Evolutionary conservation across 1,140 invertebrate species (phyloP).

Genomic region (Drosophila novamexicana): DNA sequence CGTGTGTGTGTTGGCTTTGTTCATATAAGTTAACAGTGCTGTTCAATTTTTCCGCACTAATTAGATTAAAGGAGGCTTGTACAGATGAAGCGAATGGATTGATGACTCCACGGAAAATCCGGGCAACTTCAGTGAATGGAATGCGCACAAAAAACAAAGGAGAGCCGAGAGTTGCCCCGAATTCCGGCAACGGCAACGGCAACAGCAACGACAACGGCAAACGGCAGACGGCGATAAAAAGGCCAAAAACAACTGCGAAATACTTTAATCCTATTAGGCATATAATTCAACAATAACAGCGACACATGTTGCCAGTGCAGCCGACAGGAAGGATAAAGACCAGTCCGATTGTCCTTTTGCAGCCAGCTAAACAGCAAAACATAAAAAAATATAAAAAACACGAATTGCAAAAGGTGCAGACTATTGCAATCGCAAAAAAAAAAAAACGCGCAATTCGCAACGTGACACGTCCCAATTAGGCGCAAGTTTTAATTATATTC

Average conservation of each 20-base stretch:
- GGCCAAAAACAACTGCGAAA: conserved; percentile 74
- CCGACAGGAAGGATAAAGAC: conserved; percentile 78
- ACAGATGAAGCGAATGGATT: conserved; percentile 43
- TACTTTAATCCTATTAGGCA: conserved; percentile 81
- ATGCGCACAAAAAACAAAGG: conserved; percentile 37
- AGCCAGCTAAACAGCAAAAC: conserved; percentile 18
- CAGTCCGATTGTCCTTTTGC: conserved; percentile 73
- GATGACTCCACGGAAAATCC: conserved; percentile 42
- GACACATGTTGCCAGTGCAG: conserved; percentile 74
- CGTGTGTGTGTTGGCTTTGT: conserved; percentile 50
- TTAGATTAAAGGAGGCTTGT: conserved; percentile 73
- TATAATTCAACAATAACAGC: conserved; percentile 79
- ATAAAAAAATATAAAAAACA: conserved; percentile 17
- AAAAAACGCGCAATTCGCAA: conserved; percentile 5
- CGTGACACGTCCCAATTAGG: conserved; percentile 27
- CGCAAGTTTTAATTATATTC: conserved; percentile 33
- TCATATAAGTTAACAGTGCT: conserved; percentile 67
- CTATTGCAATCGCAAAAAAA: neutral
- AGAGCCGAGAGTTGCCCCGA: conserved; percentile 56
- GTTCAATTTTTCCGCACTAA: conserved; percentile 78
- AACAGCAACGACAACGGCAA: conserved; percentile 24
- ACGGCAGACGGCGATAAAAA: conserved; percentile 70
- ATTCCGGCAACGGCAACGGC: conserved; percentile 52
- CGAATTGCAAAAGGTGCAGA: conserved; percentile 12
- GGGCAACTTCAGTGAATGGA: conserved; percentile 24